phyloP scores from a whole-genome alignment of 1,140 invertebrate genomes.

The Brachionus plicatilis region DNA sequence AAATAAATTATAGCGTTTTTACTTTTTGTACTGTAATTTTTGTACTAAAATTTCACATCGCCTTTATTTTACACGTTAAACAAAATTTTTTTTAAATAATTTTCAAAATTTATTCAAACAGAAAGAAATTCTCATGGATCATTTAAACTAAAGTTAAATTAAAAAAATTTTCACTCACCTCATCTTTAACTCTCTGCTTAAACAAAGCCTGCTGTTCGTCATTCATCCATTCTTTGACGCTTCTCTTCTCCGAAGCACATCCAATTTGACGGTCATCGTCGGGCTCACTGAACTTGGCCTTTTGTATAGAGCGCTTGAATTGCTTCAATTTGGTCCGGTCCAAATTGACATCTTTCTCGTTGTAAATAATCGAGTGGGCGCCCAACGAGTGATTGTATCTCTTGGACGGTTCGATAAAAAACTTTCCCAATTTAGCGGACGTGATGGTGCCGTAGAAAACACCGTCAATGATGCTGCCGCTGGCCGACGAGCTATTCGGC shows the following conservation, averaged over 20 bases:
- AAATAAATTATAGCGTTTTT: too few species aligned
- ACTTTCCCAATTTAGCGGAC: conserved; percentile 3
- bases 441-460: conserved; percentile 28
- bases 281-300: neutral
- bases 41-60: too few species aligned
- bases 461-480: conserved; percentile 38
- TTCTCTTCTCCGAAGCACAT: neutral
- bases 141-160: neutral
- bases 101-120: too few species aligned
- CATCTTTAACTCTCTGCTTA: neutral
- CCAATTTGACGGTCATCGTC: neutral
- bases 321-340: neutral
- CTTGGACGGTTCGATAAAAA: conserved; percentile 18
- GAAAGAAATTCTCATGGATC: too few species aligned
- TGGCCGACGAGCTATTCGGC: conserved; percentile 3
- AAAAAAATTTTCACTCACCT: neutral
- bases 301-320: neutral
- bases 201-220: conserved; percentile 19
- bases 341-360: conserved; percentile 5
- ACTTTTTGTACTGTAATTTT: too few species aligned
- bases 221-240: conserved; percentile 28
- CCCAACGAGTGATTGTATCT: conserved; percentile 3
- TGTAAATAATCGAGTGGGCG: conserved; percentile 24
- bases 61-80: too few species aligned
- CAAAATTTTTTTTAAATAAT: too few species aligned